Evolutionary conservation across 1,140 invertebrate species (phyloP).

Genomic region (Brachionus plicatilis): DNA sequence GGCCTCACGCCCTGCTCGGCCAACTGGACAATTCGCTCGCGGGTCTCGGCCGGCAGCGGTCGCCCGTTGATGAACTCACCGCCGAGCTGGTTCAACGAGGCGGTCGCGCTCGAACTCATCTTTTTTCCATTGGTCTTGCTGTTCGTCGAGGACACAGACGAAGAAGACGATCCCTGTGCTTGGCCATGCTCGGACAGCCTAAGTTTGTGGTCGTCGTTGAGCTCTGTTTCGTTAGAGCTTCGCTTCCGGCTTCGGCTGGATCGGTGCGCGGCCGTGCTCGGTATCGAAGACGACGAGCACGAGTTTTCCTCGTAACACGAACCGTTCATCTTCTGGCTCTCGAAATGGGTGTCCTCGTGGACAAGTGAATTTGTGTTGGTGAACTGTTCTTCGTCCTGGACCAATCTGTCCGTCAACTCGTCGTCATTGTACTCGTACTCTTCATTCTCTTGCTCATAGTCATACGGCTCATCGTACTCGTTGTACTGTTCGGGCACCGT

Average conservation of each 20-base stretch:
- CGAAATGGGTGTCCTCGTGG: background rate
- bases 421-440: background rate
- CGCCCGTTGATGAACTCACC: constrained; percentile 94
- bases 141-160: background rate
- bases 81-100: constrained; percentile 81
- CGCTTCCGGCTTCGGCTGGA: background rate
- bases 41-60: constrained; percentile 85
- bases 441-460: background rate
- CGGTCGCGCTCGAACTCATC: background rate
- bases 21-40: constrained; percentile 89
- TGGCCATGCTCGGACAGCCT: background rate
- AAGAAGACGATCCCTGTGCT: background rate
- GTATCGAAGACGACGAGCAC: constrained; percentile 9
- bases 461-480: background rate
- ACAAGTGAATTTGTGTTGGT: background rate
- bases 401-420: background rate
- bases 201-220: background rate
- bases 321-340: background rate
- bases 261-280: background rate
- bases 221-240: background rate
- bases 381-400: background rate
- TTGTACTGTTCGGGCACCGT: background rate
- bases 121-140: constrained; percentile 1
- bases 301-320: constrained; percentile 4
- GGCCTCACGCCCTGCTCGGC: constrained; percentile 85